These are phyloP conservation scores for Drosophila greeni DNA, from an alignment of 2,888 invertebrate genomes.

Conservation along the genomic window DNA sequence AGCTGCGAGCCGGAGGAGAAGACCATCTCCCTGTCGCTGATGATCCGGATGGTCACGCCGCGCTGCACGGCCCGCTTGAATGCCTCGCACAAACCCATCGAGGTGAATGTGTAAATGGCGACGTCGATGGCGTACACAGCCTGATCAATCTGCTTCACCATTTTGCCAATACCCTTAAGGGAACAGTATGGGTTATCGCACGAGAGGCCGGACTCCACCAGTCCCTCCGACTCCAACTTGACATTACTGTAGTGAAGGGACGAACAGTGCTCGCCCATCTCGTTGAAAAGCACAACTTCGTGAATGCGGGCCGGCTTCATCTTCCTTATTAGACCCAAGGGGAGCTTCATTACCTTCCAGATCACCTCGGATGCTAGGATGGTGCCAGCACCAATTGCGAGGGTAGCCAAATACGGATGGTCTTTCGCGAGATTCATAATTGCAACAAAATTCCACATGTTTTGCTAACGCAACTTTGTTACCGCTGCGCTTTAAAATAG, in stretches of 20 bases:
- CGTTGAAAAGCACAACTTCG: conserved; percentile 57
- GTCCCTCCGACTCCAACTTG: neutral
- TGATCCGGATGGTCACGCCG: conserved; percentile 68
- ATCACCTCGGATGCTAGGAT: conserved; percentile 42
- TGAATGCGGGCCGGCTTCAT: neutral
- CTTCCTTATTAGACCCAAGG: neutral
- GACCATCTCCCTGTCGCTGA: conserved; percentile 73
- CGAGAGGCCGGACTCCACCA: too few species aligned
- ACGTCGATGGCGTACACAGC: conserved; percentile 73
- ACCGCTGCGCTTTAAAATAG: conserved; percentile 1
- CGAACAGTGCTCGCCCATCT: conserved; percentile 37
- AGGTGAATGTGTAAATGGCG: conserved; percentile 75
- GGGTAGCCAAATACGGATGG: conserved; percentile 29
- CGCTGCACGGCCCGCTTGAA: conserved; percentile 63
- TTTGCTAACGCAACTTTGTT: neutral
- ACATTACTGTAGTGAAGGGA: neutral
- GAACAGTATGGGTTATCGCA: conserved; percentile 57
- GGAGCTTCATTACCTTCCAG: neutral
- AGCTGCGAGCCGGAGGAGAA: conserved; percentile 60
- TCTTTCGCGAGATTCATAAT: conserved; percentile 26
- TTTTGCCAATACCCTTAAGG: conserved; percentile 47
- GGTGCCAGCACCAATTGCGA: conserved; percentile 36
- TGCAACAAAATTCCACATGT: neutral
- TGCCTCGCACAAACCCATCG: conserved; percentile 49
- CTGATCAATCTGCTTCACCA: conserved; percentile 62